These are phyloP conservation scores for Parotocinclus haroldoi DNA, from an alignment of 2,797 vertebrate species.

Conservation along the genomic window DNA sequence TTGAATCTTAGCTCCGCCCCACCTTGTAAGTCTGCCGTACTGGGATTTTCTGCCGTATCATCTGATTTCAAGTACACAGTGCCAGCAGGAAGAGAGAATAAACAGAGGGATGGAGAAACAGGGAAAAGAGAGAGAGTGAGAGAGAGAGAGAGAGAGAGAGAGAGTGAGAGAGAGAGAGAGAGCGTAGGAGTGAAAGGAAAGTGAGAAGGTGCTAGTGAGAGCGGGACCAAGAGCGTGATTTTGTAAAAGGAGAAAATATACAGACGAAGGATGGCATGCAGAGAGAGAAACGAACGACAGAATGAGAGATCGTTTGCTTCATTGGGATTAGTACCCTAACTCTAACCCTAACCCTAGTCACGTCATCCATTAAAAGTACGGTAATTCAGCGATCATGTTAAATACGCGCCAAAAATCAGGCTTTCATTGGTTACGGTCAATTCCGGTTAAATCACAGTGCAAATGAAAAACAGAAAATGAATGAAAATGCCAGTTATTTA, in stretches of 20 bases:
- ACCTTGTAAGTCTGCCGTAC: constrained; percentile 59
- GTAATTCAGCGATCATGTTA: no score
- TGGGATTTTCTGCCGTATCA: constrained; percentile 92
- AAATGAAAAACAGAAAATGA: no score
- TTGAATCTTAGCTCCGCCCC: constrained; percentile 23
- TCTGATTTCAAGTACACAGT: constrained; percentile 77
- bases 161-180: constrained; percentile 3
- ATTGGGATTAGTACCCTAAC: background rate
- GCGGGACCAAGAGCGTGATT: background rate
- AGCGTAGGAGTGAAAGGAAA: constrained; percentile 47
- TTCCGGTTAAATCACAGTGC: no score
- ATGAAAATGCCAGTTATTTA: no score
- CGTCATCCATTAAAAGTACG: background rate
- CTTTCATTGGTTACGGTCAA: no score
- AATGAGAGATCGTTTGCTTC: background rate
- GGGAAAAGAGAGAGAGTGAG: constrained; percentile 14
- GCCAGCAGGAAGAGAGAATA: constrained; percentile 49
- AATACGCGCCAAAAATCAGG: no score
- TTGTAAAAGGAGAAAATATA: background rate
- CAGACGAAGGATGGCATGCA: constrained; percentile 4
- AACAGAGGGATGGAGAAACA: constrained; percentile 20
- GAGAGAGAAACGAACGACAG: constrained; percentile 11
- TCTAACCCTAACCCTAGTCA: no score
- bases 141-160: constrained; percentile 16
- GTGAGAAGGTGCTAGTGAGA: constrained; percentile 30